Conservation (phyloP, 64 coral and sea anemone species). For the Dendronephthya gigantea region DNA sequence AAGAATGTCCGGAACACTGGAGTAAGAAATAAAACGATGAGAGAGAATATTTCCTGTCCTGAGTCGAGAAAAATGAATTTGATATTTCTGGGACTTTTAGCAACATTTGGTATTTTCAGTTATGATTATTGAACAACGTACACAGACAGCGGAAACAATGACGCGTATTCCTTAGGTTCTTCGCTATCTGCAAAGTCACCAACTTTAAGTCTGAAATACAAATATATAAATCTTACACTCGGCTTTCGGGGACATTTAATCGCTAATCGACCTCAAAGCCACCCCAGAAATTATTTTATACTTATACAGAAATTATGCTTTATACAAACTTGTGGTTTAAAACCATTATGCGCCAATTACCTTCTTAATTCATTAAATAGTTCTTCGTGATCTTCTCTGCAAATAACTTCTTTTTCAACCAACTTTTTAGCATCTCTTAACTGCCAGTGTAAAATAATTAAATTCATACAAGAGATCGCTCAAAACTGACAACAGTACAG, state of each 20-base stretch:
- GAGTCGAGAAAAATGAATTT: background rate
- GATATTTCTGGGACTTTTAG: background rate
- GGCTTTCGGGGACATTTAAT: no score
- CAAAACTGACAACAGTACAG: no score
- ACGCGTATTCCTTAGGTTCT: background rate
- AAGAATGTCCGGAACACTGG: background rate
- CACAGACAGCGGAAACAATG: background rate
- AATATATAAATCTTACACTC: background rate
- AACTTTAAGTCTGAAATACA: background rate
- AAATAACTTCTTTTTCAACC: background rate
- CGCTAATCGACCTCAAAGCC: no score
- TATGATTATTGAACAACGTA: background rate
- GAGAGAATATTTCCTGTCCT: background rate
- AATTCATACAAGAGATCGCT: background rate
- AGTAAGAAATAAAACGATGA: background rate
- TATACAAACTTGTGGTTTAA: no score
- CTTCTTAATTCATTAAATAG: constrained; percentile 11
- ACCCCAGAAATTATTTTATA: no score
- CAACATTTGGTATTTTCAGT: no score
- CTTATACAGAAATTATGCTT: no score
- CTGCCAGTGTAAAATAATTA: background rate
- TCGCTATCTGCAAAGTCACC: background rate
- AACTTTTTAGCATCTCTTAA: background rate
- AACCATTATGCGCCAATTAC: background rate
- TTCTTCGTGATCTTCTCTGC: background rate